These are phyloP conservation scores for Actinernus sp. DNA, from an alignment of 92 coral and sea anemone genomes.

Conservation along the genomic window DNA sequence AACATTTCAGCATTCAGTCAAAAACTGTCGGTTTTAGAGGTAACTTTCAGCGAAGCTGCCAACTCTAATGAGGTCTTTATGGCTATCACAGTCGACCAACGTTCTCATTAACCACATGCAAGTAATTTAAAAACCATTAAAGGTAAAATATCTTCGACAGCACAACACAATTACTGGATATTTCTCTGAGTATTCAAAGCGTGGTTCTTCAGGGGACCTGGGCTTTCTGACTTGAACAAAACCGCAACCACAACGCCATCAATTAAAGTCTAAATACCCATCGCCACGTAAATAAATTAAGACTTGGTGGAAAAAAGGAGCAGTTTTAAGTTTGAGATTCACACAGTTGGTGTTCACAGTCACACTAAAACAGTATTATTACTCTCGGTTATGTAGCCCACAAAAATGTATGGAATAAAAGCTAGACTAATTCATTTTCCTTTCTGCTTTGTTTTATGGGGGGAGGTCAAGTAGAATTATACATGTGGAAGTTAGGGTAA, in stretches of 20 bases:
- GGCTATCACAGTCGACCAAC: slow-evolving; percentile 72
- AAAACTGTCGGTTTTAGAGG: slow-evolving; percentile 82
- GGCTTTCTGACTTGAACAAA: background rate
- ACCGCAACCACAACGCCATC: too few species aligned
- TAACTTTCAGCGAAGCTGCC: slow-evolving; percentile 86
- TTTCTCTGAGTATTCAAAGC: slow-evolving; percentile 5
- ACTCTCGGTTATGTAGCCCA: too few species aligned
- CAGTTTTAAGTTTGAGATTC: too few species aligned
- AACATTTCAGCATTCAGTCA: slow-evolving; percentile 93
- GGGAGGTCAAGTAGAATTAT: slow-evolving; percentile 7
- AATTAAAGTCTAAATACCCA: too few species aligned
- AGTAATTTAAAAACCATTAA: slow-evolving; percentile 72
- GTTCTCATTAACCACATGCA: slow-evolving; percentile 69
- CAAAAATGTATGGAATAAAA: background rate
- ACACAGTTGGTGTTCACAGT: too few species aligned
- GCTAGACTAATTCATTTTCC: background rate
- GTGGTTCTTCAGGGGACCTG: slow-evolving; percentile 23
- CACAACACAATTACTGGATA: background rate
- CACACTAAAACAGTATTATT: too few species aligned
- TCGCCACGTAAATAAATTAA: too few species aligned
- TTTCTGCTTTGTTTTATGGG: background rate
- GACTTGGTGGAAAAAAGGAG: too few species aligned
- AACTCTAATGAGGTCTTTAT: slow-evolving; percentile 94
- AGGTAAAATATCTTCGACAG: slow-evolving; percentile 19
- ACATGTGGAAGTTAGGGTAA: background rate